Evolutionary conservation across 2,113 vertebrate genomes (phyloP).

Genomic region (Coregonus clupeaformis): DNA sequence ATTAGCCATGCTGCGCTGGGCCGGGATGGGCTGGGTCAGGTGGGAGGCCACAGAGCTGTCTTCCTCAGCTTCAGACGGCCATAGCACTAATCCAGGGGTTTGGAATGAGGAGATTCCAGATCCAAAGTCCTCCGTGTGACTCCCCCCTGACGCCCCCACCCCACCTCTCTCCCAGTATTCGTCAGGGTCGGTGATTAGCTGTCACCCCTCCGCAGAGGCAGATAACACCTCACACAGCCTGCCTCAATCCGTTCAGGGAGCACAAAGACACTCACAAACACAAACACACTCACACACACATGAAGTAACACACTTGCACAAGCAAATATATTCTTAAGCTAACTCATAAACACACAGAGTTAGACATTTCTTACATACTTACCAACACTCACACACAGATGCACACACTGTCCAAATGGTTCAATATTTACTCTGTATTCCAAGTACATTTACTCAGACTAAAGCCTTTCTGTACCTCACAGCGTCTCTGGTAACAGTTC

Average conservation of each 20-base stretch:
- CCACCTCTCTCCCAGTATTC: constrained; percentile 54
- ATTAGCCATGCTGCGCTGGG: constrained; percentile 51
- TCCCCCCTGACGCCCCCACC: constrained; percentile 47
- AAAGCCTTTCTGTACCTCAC: constrained; percentile 21
- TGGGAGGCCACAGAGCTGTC: constrained; percentile 35
- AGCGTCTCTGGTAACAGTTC: constrained; percentile 9
- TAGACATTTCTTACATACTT: background rate
- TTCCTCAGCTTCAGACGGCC: constrained; percentile 31
- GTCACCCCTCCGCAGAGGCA: constrained; percentile 73
- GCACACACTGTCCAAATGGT: too few relatives aligned
- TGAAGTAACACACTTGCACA: constrained; percentile 42
- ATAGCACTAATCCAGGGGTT: constrained; percentile 51
- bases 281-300: constrained; percentile 42
- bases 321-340: background rate
- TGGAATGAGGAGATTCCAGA: constrained; percentile 55
- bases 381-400: background rate
- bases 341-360: background rate
- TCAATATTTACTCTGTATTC: constrained; percentile 16
- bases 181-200: constrained; percentile 78
- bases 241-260: constrained; percentile 62
- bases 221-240: constrained; percentile 72
- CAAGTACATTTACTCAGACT: constrained; percentile 41
- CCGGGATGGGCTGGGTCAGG: constrained; percentile 39
- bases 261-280: constrained; percentile 18
- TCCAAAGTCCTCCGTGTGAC: constrained; percentile 56